These are phyloP conservation scores for Stenotaenia linearis DNA, from an alignment of 2,888 invertebrate genomes.

Conservation along the genomic window DNA sequence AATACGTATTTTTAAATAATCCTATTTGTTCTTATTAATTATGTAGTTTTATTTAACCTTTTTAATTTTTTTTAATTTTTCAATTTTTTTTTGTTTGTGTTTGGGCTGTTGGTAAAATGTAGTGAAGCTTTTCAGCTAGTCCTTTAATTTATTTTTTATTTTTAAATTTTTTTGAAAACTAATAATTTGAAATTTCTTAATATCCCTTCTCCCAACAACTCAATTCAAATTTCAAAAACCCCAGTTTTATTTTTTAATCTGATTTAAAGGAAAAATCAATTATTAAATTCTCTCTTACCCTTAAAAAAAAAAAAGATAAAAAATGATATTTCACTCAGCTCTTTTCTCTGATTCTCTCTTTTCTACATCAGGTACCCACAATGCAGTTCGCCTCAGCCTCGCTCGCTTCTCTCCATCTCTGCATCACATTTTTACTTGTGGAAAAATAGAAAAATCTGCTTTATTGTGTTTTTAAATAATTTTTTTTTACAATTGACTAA, in stretches of 20 bases:
- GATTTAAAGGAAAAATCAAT: not conserved
- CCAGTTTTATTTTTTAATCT: conserved; percentile 8
- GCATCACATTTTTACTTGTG: not conserved
- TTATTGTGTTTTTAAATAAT: not conserved
- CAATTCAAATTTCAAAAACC: not conserved
- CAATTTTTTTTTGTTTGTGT: not conserved
- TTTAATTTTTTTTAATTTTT: not conserved
- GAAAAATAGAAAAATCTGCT: not conserved
- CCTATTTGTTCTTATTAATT: not conserved
- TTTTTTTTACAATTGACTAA: not conserved
- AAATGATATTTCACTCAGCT: conserved; percentile 2
- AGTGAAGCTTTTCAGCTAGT: conserved; percentile 20
- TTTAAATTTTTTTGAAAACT: not conserved
- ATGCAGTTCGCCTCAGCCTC: conserved; percentile 17
- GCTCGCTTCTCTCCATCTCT: not conserved
- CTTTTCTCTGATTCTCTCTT: not conserved
- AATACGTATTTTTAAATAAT: not conserved
- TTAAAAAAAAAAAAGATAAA: not conserved
- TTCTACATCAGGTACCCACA: not conserved
- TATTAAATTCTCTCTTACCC: not conserved
- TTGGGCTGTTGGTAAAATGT: conserved; percentile 24
- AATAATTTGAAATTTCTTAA: not conserved
- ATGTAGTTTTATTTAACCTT: not conserved
- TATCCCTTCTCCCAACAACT: not conserved
- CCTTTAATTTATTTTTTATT: not conserved